Percentiles rank a stretch among this genome's conserved stretches.
These are phyloP conservation scores for Drosophila varians DNA, from an alignment of 1,140 invertebrate species.

Conservation along the genomic window DNA sequence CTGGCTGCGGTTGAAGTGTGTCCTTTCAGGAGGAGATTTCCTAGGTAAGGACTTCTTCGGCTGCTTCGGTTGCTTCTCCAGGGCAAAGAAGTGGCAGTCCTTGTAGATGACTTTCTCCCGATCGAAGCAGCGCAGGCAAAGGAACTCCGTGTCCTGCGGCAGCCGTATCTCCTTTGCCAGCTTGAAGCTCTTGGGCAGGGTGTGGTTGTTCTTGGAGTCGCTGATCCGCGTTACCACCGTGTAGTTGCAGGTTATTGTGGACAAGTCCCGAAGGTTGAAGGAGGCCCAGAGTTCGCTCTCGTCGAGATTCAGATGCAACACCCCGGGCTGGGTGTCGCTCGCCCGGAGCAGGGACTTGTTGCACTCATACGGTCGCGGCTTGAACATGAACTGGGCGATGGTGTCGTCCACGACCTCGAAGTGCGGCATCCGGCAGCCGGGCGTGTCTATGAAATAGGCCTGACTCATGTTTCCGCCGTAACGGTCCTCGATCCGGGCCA, in stretches of 20 bases:
- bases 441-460: slow-evolving; percentile 87
- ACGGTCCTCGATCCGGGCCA: slow-evolving; percentile 65
- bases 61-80: slow-evolving; percentile 81
- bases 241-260: slow-evolving; percentile 87
- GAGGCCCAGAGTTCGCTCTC: slow-evolving; percentile 85
- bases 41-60: not conserved
- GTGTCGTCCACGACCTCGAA: slow-evolving; percentile 88
- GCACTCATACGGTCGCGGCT: slow-evolving; percentile 84
- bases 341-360: slow-evolving; percentile 79
- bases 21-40: not conserved
- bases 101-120: slow-evolving; percentile 85
- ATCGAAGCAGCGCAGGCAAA: slow-evolving; percentile 86
- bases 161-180: slow-evolving; percentile 79
- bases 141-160: slow-evolving; percentile 85
- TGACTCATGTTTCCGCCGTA: slow-evolving; percentile 60
- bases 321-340: slow-evolving; percentile 54
- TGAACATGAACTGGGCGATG: slow-evolving; percentile 83
- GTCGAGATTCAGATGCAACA: slow-evolving; percentile 86
- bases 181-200: slow-evolving; percentile 71
- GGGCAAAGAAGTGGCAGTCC: slow-evolving; percentile 89
- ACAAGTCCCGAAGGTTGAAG: slow-evolving; percentile 85
- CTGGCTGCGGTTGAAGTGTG: slow-evolving; percentile 27
- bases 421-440: slow-evolving; percentile 91
- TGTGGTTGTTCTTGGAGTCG: slow-evolving; percentile 79
- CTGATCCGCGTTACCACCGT: slow-evolving; percentile 85